phyloP scores from a whole-genome alignment of 2,113 vertebrate species.

The Otolemur garnettii region DNA sequence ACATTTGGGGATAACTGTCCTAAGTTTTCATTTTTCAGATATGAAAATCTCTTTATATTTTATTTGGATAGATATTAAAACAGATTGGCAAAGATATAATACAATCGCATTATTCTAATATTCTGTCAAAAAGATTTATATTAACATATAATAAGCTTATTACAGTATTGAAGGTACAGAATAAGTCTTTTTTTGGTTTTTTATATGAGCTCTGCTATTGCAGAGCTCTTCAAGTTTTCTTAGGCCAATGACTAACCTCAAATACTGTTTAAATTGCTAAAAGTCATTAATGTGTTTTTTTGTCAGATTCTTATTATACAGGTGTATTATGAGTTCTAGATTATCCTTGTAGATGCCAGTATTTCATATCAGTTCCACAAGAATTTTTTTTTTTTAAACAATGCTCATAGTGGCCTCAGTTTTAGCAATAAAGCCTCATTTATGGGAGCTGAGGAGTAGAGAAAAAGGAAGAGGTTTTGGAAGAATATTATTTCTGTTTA shows the following conservation, averaged over 20 bases:
- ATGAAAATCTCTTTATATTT: too few species aligned
- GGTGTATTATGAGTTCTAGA: neutral
- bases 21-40: neutral
- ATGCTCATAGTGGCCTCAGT: neutral
- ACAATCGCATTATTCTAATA: too few species aligned
- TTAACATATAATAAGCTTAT: too few species aligned
- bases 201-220: neutral
- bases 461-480: neutral
- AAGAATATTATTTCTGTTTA: neutral
- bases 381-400: neutral
- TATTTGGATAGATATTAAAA: too few species aligned
- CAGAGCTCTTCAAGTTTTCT: neutral
- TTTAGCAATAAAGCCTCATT: neutral
- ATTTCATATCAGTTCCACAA: neutral
- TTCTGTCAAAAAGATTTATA: too few species aligned
- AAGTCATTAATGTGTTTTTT: neutral
- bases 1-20: neutral
- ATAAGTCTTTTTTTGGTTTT: too few species aligned
- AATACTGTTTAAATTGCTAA: neutral
- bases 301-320: neutral
- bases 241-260: neutral
- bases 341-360: neutral
- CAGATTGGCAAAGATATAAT: too few species aligned
- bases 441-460: neutral
- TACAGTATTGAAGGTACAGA: too few species aligned